Conservation (phyloP, 1,140 invertebrate species). For the Pachypsylla venusta region DNA sequence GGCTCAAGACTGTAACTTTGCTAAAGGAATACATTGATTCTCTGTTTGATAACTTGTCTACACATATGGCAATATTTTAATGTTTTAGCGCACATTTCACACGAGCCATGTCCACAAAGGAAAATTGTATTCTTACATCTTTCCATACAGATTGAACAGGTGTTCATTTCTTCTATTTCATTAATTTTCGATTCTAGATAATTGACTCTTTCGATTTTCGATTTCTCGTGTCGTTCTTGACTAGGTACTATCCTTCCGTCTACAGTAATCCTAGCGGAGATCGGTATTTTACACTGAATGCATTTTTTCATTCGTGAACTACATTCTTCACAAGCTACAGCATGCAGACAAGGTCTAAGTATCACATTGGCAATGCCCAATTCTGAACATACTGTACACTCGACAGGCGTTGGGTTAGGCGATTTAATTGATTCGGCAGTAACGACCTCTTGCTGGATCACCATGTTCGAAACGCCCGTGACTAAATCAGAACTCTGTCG, state of each 20-base stretch:
- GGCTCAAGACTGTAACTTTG: not conserved
- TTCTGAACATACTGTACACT: constrained; percentile 61
- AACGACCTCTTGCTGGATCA: not conserved
- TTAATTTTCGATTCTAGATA: constrained; percentile 72
- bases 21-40: constrained; percentile 57
- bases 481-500: too few relatives aligned
- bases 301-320: constrained; percentile 66
- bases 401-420: constrained; percentile 29
- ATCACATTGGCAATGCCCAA: constrained; percentile 41
- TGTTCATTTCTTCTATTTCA: constrained; percentile 71
- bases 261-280: constrained; percentile 37
- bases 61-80: constrained; percentile 84
- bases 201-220: constrained; percentile 46
- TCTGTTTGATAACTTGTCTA: constrained; percentile 70
- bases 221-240: constrained; percentile 35
- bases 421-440: not conserved
- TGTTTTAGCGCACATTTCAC: constrained; percentile 64
- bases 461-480: not conserved
- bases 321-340: constrained; percentile 59
- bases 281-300: constrained; percentile 45
- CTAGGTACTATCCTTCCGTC: constrained; percentile 35
- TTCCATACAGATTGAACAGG: constrained; percentile 66
- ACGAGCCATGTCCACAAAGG: constrained; percentile 76
- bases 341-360: constrained; percentile 60
- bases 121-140: constrained; percentile 66